These are phyloP conservation scores for Spialia ferax DNA, from an alignment of 2,888 invertebrate genomes.

Conservation along the genomic window DNA sequence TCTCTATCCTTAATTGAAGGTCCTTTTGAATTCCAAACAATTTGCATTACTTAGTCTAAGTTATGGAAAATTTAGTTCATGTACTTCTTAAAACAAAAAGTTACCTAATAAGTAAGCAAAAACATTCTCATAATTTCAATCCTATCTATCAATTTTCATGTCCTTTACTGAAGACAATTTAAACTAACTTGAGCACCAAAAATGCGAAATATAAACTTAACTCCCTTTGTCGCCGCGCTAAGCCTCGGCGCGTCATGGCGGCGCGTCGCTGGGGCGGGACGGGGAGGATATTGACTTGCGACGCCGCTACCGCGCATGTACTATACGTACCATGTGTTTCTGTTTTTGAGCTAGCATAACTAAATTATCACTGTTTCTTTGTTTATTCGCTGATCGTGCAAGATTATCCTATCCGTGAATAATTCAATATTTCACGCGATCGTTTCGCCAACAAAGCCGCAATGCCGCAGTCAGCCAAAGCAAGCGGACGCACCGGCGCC, in stretches of 20 bases:
- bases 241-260: conserved; percentile 74
- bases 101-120: no score
- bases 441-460: conserved; percentile 41
- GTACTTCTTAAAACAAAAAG: no score
- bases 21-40: no score
- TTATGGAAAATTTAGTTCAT: no score
- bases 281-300: conserved; percentile 85
- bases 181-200: not conserved
- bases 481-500: conserved; percentile 48
- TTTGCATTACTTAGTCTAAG: no score
- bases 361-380: conserved; percentile 51
- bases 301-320: conserved; percentile 80
- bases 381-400: conserved; percentile 47
- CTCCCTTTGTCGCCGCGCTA: conserved; percentile 14
- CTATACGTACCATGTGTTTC: conserved; percentile 72
- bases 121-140: no score
- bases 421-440: conserved; percentile 40
- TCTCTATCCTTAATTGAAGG: no score
- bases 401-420: conserved; percentile 43
- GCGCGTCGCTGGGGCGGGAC: conserved; percentile 76
- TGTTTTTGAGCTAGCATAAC: conserved; percentile 71
- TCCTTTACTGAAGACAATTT: no score
- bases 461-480: conserved; percentile 43
- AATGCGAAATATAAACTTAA: conserved; percentile 24
- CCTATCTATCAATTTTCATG: not conserved